Conservation (phyloP, 2,797 vertebrate species). For the Coendou prehensilis region DNA sequence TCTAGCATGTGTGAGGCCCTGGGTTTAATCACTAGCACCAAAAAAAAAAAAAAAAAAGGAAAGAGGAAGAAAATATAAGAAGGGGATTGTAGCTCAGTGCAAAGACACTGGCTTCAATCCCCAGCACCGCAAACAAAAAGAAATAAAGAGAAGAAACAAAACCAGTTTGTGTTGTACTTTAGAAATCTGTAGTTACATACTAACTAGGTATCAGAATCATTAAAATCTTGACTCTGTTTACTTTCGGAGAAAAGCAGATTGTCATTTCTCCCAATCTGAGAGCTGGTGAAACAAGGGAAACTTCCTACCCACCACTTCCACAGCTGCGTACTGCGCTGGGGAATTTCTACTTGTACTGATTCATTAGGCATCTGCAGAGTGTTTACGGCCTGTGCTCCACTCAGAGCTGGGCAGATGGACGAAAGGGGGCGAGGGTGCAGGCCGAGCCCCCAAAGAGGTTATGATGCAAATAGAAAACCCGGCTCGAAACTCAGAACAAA, state of each 20-base stretch:
- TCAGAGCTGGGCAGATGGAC: background rate
- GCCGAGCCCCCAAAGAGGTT: conserved; percentile 15
- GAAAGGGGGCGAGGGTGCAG: background rate
- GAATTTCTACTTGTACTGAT: background rate
- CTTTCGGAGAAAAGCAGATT: conserved; percentile 19
- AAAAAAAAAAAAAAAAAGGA: background rate
- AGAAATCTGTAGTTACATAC: background rate
- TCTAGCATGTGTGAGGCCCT: background rate
- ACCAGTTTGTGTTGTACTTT: background rate
- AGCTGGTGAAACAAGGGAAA: background rate
- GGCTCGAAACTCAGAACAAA: conserved; percentile 70
- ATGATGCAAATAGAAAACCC: conserved; percentile 53
- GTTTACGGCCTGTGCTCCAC: background rate
- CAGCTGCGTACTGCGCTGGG: background rate
- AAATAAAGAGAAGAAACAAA: background rate
- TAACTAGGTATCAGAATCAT: conserved; percentile 16
- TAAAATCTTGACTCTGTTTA: conserved; percentile 13
- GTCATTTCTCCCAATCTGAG: background rate
- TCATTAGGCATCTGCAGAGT: conserved; percentile 10
- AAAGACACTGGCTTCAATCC: background rate
- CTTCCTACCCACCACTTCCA: background rate
- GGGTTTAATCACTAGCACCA: background rate
- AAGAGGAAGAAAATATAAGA: background rate
- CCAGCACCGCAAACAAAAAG: background rate
- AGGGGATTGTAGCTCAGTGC: background rate